Conservation (phyloP, 2,888 invertebrate species). For the Pseudoips prasinana region DNA sequence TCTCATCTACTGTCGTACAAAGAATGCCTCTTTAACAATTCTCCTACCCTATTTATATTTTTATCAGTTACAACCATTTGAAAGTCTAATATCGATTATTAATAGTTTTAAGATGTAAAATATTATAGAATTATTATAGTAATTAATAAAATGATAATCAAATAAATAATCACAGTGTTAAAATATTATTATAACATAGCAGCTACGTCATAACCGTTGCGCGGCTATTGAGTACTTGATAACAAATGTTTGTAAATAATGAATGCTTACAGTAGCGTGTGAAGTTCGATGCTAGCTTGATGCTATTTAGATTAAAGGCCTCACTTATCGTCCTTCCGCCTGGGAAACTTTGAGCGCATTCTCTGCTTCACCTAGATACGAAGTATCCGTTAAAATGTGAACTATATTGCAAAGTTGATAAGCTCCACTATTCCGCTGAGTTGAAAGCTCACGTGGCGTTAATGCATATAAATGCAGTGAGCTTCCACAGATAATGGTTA, state of each 20-base stretch:
- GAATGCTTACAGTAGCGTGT: constrained; percentile 43
- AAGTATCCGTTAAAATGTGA: constrained; percentile 39
- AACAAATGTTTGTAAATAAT: constrained; percentile 27
- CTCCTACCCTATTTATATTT: too few relatives aligned
- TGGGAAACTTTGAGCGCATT: constrained; percentile 56
- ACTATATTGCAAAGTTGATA: constrained; percentile 43
- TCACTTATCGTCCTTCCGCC: constrained; percentile 72
- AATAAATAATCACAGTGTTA: too few relatives aligned
- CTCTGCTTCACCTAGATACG: constrained; percentile 44
- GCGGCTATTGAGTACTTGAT: too few relatives aligned
- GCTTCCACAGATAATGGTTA: constrained; percentile 60
- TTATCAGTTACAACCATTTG: too few relatives aligned
- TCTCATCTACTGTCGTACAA: too few relatives aligned
- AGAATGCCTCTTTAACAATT: too few relatives aligned
- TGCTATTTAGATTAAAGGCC: constrained; percentile 74
- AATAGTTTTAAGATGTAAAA: too few relatives aligned
- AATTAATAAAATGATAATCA: too few relatives aligned
- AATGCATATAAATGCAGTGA: constrained; percentile 70
- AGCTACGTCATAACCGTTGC: too few relatives aligned
- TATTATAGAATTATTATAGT: too few relatives aligned
- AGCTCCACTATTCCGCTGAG: constrained; percentile 33
- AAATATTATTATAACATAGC: too few relatives aligned
- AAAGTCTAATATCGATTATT: too few relatives aligned
- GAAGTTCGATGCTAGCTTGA: constrained; percentile 49
- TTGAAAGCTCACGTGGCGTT: constrained; percentile 31